phyloP scores from a whole-genome alignment of 2,888 invertebrate species.

The Corbicula japonica region DNA sequence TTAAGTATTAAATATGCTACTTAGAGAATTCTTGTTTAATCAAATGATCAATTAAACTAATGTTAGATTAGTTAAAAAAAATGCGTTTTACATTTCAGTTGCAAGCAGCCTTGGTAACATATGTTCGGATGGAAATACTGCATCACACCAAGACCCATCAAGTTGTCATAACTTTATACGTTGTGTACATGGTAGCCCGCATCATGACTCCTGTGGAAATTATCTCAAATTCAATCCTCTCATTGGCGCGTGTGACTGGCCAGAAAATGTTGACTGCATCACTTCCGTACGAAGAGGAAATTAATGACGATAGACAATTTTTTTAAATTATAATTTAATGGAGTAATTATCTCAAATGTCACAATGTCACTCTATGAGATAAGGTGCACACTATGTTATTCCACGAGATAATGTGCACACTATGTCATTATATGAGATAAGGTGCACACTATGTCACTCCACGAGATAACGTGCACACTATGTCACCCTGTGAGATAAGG shows the following conservation, averaged over 20 bases:
- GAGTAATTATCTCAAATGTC: not conserved
- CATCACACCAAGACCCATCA: not conserved
- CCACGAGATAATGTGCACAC: not conserved
- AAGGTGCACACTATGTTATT: not conserved
- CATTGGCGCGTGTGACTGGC: constrained; percentile 6
- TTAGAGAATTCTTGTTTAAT: no score
- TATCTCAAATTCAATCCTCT: constrained; percentile 10
- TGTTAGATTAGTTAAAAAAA: not conserved
- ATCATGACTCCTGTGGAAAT: constrained; percentile 1
- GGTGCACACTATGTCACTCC: not conserved
- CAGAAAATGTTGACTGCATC: not conserved
- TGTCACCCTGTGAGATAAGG: no score
- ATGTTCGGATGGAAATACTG: not conserved
- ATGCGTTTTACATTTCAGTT: not conserved
- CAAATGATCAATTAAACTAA: no score
- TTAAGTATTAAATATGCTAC: no score
- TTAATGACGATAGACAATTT: not conserved
- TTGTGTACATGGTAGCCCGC: not conserved
- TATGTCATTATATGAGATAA: not conserved
- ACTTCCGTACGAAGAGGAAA: no score
- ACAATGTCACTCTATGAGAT: not conserved
- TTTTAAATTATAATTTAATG: not conserved
- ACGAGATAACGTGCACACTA: no score
- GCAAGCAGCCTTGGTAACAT: not conserved
- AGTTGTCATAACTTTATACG: constrained; percentile 17